Base-by-base conservation (phyloP, 2,888 invertebrate genomes). In the Osmoderma eremita region DNA sequence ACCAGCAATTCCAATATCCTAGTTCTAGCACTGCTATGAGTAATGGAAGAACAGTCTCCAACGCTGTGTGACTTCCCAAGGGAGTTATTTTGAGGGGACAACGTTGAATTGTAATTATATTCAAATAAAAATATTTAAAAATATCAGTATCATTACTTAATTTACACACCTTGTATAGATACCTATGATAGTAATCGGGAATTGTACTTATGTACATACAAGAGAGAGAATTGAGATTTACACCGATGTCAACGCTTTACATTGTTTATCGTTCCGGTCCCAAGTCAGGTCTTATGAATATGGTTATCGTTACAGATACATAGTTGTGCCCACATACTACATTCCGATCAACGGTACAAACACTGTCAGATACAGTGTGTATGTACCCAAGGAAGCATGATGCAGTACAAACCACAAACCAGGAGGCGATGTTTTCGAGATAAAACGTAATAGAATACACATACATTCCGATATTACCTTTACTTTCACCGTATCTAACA, bases 281-380 rank as follows among this genome's bases (percentile, higher is more conserved):
- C 58, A 58, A 24, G 39, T 58, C 58, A 58, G 8, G 22, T 42
- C 13, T 22, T 42, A 58, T 58, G 42, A 58, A 58, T 58, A 42
- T 22, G 58, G 45, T 58, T 58, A 58, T 58, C 58, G 58, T 42
- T 58, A 58, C 42, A 58, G 42, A 58, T 58, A 48, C 8, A 20
- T 48, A 58, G 24, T 24, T 58, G 24, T 39, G 17, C 50, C 50
- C 39, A 45, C 58, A 36, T 58, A 54, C 20, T 3, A 30, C 30
- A 30, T 30, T 30, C 30, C 30, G 10, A 4, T 2, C 1, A 1
- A 30, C 30, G 8, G 30, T 53, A 12, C 53, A 53, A 30, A 53
- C n/a, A n/a, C 53, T 36, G 15, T 36, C 13, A 36, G 30, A 30
- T 30, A 30, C 10, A 30, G n/a, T n/a, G n/a, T n/a, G n/a, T n/a